These are phyloP conservation scores for Clarias gariepinus DNA, from an alignment of 2,113 vertebrate species.

Conservation along the genomic window DNA sequence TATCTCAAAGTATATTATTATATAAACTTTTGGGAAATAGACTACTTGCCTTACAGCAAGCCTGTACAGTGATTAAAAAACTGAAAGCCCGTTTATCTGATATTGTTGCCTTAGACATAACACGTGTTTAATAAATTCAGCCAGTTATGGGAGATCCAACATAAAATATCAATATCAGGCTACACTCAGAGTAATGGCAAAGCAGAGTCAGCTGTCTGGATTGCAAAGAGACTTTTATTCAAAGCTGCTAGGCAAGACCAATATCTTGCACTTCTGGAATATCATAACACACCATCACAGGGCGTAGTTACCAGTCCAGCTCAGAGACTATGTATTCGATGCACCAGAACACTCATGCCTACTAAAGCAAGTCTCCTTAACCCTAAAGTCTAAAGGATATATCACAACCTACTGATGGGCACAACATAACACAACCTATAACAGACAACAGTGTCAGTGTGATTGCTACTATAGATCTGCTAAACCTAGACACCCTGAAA, in stretches of 20 bases:
- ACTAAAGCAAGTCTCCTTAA: too few species aligned
- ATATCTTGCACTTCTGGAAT: not conserved
- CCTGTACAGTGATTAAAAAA: conserved; percentile 7
- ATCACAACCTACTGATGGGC: too few species aligned
- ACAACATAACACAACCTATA: too few species aligned
- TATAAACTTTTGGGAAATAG: conserved; percentile 49
- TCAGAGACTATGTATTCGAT: conserved; percentile 12
- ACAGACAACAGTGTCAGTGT: too few species aligned
- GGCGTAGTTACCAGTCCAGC: not conserved
- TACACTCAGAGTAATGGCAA: conserved; percentile 21
- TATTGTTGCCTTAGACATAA: not conserved
- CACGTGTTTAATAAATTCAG: too few species aligned
- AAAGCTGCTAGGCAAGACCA: not conserved
- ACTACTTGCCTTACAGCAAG: conserved; percentile 40
- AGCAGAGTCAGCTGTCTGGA: conserved; percentile 6
- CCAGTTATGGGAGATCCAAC: conserved; percentile 16
- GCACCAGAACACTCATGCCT: not conserved
- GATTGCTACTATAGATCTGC: too few species aligned
- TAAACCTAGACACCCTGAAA: too few species aligned
- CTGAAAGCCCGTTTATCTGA: conserved; percentile 39
- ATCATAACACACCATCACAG: conserved; percentile 20
- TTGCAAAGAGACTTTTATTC: not conserved
- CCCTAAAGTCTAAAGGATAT: too few species aligned
- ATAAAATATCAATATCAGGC: not conserved
- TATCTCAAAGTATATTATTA: conserved; percentile 35